Conservation (phyloP, 2,888 invertebrate species). For the Oscheius sp. region DNA sequence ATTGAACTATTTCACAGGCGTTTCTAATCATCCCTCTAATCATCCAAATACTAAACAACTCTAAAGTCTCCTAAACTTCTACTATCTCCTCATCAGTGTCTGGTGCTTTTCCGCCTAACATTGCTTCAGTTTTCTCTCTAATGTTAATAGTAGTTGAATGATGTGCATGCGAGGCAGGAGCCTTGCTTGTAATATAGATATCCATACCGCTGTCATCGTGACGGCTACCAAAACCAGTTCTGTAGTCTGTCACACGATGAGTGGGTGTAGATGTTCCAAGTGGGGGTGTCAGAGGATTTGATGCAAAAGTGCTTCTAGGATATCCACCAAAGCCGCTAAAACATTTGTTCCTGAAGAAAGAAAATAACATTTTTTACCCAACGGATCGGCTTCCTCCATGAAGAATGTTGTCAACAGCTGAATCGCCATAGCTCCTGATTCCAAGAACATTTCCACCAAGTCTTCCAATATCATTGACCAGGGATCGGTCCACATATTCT, state of each 20-base stretch:
- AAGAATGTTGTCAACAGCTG: conserved; percentile 52
- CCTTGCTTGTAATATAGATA: conserved; percentile 16
- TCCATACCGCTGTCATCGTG: conserved; percentile 53
- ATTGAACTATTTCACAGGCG: background rate
- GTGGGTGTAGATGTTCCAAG: conserved; percentile 68
- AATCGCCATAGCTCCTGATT: conserved; percentile 51
- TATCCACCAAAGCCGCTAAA: conserved; percentile 41
- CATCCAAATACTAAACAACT: conserved; percentile 1
- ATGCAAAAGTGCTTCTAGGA: conserved; percentile 66
- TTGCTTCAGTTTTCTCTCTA: background rate
- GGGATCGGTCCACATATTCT: conserved; percentile 61
- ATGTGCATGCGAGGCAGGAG: background rate
- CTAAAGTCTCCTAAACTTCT: conserved; percentile 4
- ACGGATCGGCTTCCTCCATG: conserved; percentile 46
- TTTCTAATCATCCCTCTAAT: background rate
- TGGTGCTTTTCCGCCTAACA: background rate
- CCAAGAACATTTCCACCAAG: conserved; percentile 57
- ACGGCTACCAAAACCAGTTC: conserved; percentile 31
- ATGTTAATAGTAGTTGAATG: background rate
- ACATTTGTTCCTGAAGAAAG: background rate
- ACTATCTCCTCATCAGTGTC: conserved; percentile 8
- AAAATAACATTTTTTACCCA: conserved; percentile 12
- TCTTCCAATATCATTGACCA: conserved; percentile 64
- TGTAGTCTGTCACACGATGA: conserved; percentile 41
- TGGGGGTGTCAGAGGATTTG: conserved; percentile 69